Evolutionary conservation across 2,888 invertebrate species (phyloP), one percentile per base, ranked within the genome.

Genomic region (Camptogramma bilineatum): DNA sequence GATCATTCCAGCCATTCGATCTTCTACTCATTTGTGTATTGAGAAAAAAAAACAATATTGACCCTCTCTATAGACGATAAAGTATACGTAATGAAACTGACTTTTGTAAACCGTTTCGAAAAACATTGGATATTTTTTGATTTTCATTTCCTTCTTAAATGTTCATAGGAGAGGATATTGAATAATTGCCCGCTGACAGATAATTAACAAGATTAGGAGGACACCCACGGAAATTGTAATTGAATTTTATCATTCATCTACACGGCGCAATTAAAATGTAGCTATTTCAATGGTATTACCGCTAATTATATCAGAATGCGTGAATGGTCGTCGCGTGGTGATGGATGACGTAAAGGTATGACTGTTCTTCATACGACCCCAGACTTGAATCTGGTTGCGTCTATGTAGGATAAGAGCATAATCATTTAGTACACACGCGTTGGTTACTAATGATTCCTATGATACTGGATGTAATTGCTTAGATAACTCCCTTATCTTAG

Each of bases 191-290:
- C 54, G 56, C 52, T 61, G 62, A 62, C 60, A 62, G 64, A 55
- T 47, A 76, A 78, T 62, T 60, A 70, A 64, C 59, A 55, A 58
- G 54, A 77, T 76, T 64, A 67, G 69, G 71, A 70, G 77, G 74
- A 80, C 83, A 82, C 82, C 81, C 80, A 80, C 78, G 66, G 77
- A 69, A 78, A 73, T 67, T 71, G 56, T 81, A 83, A 84, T 83
- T 83, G 78, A 84, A 80, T 80, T 73, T 74, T 79, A 75, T 81
- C 76, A 70, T 72, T 74, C 73, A 74, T 71, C 68, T 56, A 70
- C 70, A 70, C 66, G 53, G 57, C 55, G 66, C 59, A 73, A 67
- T 71, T 70, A 68, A 67, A 67, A 67, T 42, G 63, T 64, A 52
- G 53, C 53, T 66, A 57, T 66, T 70, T 66, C 55, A 59, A 59